Evolutionary conservation across 2,113 vertebrate species (phyloP), one percentile per base, ranked within the genome.

Genomic region (Scalopus aquaticus): DNA sequence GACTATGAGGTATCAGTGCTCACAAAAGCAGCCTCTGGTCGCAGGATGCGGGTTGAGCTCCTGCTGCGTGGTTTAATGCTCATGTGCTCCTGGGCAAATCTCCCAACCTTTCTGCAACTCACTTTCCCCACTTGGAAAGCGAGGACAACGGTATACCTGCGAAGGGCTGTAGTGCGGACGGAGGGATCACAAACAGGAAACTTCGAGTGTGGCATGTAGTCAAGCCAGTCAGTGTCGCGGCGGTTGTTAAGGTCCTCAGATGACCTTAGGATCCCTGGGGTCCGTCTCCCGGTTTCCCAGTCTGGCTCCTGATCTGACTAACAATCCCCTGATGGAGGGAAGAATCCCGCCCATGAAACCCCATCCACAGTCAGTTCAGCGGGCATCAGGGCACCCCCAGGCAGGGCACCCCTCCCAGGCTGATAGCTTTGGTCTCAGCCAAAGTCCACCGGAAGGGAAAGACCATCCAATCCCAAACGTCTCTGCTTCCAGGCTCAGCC

Each of bases 151-250:
- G 24, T 46, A n/a, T 62, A 39, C 69, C 85, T 35, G 2, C 22
- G 28, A 69, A 70, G 42, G 42, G 9, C 26, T 76, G 37, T n/a
- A 35, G 81, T n/a, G 54, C 49, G 37, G 11, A 8, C 39, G 32
- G n/a, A 22, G n/a, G 15, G 35, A 49, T 35, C 30, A 30, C 24
- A 54, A 2, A 3, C 6, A 30, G 62, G 30, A 62, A n/a, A 30
- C 32, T 16, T 35, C 0, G 6, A 6, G 56, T n/a, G 54, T 20
- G 69, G 46, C 20, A 19, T 0, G 0, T 17, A 1, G 42, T 39
- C 46, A 24, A 0, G n/a, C 46, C 30, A 0, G 1, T 46, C 58
- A 22, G 4, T 24, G n/a, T 37, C 32, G 32, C 9, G 6, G 16
- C 4, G 7, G n/a, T 32, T 9, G 62, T 77, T 32, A 54, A 72